Conservation (phyloP, 1,140 invertebrate species). For the Rhyacophila brunnea region DNA sequence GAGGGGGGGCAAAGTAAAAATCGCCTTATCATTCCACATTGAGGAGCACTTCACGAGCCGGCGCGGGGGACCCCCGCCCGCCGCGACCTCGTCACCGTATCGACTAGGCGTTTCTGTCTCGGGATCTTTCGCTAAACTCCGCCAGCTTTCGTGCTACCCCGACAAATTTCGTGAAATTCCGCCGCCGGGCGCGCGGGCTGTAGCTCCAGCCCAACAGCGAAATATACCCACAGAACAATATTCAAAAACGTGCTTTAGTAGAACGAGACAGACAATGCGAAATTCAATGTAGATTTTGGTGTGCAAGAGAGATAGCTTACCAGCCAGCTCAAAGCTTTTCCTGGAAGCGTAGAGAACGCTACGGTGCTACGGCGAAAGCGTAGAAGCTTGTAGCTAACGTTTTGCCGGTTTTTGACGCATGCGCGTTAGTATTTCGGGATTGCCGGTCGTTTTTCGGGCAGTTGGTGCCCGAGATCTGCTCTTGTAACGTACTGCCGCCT, state of each 20-base stretch:
- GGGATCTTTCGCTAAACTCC: slow-evolving; percentile 36
- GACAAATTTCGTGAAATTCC: slow-evolving; percentile 38
- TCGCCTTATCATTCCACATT: slow-evolving; percentile 15
- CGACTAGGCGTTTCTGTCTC: slow-evolving; percentile 46
- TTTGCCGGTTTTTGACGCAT: slow-evolving; percentile 23
- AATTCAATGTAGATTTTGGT: neutral
- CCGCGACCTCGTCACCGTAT: slow-evolving; percentile 53
- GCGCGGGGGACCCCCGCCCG: slow-evolving; percentile 36
- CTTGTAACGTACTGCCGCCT: slow-evolving; percentile 27
- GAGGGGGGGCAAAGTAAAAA: slow-evolving; percentile 1
- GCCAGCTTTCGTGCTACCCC: slow-evolving; percentile 37
- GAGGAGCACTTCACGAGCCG: slow-evolving; percentile 3
- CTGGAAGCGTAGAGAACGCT: neutral
- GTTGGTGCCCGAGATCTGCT: slow-evolving; percentile 33
- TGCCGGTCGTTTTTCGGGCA: slow-evolving; percentile 30
- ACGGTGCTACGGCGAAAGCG: slow-evolving; percentile 35
- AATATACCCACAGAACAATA: no score
- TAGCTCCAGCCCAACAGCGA: slow-evolving; percentile 17
- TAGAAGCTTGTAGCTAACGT: slow-evolving; percentile 18
- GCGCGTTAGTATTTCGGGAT: slow-evolving; percentile 28
- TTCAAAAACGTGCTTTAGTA: slow-evolving; percentile 31
- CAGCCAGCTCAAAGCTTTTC: slow-evolving; percentile 4
- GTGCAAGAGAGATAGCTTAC: neutral
- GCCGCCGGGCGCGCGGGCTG: slow-evolving; percentile 37
- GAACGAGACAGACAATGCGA: slow-evolving; percentile 30